phyloP scores from a whole-genome alignment of 1,140 invertebrate genomes.

The Hyposmocoma kahamanoa region DNA sequence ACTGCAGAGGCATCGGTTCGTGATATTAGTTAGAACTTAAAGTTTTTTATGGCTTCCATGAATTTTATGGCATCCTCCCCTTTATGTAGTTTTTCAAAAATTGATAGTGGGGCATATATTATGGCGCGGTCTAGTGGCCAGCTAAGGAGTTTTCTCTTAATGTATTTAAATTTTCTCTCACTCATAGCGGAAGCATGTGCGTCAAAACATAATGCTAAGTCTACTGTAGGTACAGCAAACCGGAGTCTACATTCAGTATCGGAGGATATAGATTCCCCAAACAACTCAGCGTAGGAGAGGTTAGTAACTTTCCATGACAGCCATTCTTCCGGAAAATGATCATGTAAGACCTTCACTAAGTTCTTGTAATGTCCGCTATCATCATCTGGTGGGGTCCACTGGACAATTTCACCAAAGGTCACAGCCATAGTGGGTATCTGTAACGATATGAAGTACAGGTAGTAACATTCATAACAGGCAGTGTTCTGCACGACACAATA shows the following conservation, averaged over 20 bases:
- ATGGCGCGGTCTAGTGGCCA: neutral
- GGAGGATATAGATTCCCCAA: neutral
- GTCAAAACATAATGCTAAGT: neutral
- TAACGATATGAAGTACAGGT: neutral
- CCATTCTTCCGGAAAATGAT: neutral
- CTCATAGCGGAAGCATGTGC: neutral
- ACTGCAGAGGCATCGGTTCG: too few relatives aligned
- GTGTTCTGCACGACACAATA: neutral
- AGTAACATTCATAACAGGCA: neutral
- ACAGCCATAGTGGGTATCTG: too few relatives aligned
- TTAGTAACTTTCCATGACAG: neutral
- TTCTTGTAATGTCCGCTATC: neutral
- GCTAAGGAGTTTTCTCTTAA: neutral
- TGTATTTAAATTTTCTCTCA: neutral
- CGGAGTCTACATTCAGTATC: neutral
- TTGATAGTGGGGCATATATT: neutral
- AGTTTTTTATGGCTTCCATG: neutral
- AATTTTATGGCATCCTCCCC: neutral
- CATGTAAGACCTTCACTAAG: neutral
- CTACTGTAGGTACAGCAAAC: neutral
- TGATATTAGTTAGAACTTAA: neutral
- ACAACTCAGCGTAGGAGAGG: neutral
- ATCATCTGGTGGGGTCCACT: neutral
- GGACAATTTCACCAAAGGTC: neutral
- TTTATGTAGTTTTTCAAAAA: neutral